phyloP scores from a whole-genome alignment of 2,113 vertebrate genomes.

The Ellobius talpinus region DNA sequence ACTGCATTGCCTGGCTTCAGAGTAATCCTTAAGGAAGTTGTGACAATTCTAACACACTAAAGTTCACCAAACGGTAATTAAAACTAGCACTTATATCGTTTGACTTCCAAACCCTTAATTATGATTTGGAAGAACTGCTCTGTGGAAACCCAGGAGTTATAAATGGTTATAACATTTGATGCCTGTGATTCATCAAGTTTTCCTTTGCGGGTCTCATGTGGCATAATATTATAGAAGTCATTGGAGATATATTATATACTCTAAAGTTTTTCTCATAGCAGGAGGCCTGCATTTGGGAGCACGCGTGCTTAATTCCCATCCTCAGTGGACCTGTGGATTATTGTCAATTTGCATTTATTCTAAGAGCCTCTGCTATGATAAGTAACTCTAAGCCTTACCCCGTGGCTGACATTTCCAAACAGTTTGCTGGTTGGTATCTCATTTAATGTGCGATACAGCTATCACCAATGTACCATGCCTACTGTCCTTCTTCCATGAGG shows the following conservation, averaged over 20 bases:
- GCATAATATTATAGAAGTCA: slow-evolving; percentile 14
- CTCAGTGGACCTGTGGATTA: slow-evolving; percentile 25
- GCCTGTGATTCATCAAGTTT: slow-evolving; percentile 81
- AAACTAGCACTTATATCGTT: slow-evolving; percentile 91
- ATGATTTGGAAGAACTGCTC: slow-evolving; percentile 87
- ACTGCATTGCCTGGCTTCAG: slow-evolving; percentile 90
- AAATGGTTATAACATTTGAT: slow-evolving; percentile 80
- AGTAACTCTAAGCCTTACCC: not conserved
- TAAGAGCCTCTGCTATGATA: not conserved
- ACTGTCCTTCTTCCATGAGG: not conserved
- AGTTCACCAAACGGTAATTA: slow-evolving; percentile 92
- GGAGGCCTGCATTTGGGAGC: not conserved
- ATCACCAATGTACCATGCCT: not conserved
- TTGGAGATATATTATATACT: not conserved
- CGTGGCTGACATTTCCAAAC: not conserved
- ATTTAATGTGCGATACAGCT: slow-evolving; percentile 43
- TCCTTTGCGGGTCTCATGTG: slow-evolving; percentile 6
- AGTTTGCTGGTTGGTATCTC: not conserved
- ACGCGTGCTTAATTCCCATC: not conserved
- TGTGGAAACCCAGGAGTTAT: slow-evolving; percentile 87
- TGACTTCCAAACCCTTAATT: slow-evolving; percentile 92
- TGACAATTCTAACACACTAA: slow-evolving; percentile 90
- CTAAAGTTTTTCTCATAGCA: not conserved
- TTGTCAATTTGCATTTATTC: slow-evolving; percentile 31
- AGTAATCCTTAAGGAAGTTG: slow-evolving; percentile 92